A percentile compares a stretch with the other conserved stretches of the same genome.
phyloP scores from a whole-genome alignment of 2,888 invertebrate species.

The Hyppa rectilinea region DNA sequence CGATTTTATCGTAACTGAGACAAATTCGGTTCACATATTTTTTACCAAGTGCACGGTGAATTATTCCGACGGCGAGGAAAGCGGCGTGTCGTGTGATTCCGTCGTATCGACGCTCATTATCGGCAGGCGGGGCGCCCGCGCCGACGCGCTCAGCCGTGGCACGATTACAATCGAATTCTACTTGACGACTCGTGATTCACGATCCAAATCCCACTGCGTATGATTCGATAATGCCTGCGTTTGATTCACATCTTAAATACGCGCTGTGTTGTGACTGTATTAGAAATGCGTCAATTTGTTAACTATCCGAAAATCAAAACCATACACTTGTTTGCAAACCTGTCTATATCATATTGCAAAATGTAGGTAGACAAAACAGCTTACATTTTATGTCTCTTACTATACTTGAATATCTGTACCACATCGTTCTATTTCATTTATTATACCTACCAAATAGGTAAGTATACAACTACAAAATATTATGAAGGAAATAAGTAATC shows the following conservation, averaged over 20 bases:
- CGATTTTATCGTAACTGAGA: slow-evolving; percentile 71
- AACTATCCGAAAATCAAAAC: background rate
- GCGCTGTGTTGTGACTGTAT: slow-evolving; percentile 18
- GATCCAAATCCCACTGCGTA: slow-evolving; percentile 78
- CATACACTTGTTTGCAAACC: background rate
- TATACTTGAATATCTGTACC: background rate
- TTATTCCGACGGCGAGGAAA: slow-evolving; percentile 71
- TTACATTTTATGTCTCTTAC: background rate
- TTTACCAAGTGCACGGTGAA: slow-evolving; percentile 77
- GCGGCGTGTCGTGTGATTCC: slow-evolving; percentile 78
- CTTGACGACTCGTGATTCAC: slow-evolving; percentile 86
- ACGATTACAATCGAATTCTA: slow-evolving; percentile 84
- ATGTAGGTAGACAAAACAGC: background rate
- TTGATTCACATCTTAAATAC: slow-evolving; percentile 60
- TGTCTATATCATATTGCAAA: background rate
- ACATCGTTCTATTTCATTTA: background rate
- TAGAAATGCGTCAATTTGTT: slow-evolving; percentile 12
- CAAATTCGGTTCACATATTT: slow-evolving; percentile 81
- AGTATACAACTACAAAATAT: too few species aligned
- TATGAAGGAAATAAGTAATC: too few species aligned
- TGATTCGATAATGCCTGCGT: slow-evolving; percentile 72
- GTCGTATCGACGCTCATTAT: slow-evolving; percentile 83
- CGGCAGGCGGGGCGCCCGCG: slow-evolving; percentile 71
- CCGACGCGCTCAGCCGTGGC: slow-evolving; percentile 79
- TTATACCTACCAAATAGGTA: background rate